Conservation (phyloP, 2,797 vertebrate genomes). For the Eurystomus glaucurus region DNA sequence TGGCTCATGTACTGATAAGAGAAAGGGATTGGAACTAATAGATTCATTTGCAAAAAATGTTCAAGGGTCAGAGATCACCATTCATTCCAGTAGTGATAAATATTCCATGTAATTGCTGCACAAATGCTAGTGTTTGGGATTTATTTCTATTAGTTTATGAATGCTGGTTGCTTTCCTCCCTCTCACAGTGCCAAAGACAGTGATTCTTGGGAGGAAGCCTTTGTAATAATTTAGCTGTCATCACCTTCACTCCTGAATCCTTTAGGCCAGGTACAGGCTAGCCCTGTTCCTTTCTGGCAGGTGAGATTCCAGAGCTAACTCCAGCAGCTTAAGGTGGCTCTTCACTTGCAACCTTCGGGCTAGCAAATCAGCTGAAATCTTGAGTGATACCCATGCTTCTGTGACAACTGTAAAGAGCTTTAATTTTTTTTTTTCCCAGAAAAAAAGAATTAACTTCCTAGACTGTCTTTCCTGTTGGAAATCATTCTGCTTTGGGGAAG, state of each 20-base stretch:
- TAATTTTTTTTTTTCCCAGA: accelerated
- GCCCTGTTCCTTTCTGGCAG: conserved; percentile 21
- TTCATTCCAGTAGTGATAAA: conserved; percentile 46
- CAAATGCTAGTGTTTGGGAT: conserved; percentile 48
- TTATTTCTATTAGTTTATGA: conserved; percentile 36
- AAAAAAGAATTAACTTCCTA: neutral
- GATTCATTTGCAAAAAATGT: conserved; percentile 37
- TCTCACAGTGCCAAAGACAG: neutral
- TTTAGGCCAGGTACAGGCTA: conserved; percentile 29
- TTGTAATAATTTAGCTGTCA: conserved; percentile 51
- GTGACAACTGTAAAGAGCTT: neutral
- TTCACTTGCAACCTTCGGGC: neutral
- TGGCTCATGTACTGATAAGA: neutral
- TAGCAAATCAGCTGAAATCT: neutral
- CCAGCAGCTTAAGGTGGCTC: conserved; percentile 50
- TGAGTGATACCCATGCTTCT: neutral
- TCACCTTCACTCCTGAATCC: conserved; percentile 21
- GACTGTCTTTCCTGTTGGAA: neutral
- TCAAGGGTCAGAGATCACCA: conserved; percentile 37
- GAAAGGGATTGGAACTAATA: conserved; percentile 60
- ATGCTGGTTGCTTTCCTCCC: conserved; percentile 15
- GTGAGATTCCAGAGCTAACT: conserved; percentile 31
- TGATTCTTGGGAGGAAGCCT: conserved; percentile 42
- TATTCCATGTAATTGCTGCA: conserved; percentile 43
- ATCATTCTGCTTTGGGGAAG: neutral